Evolutionary conservation across 2,797 vertebrate genomes (phyloP), one percentile per base, ranked within the genome.

Genomic region (Urosaurus nigricauda): DNA sequence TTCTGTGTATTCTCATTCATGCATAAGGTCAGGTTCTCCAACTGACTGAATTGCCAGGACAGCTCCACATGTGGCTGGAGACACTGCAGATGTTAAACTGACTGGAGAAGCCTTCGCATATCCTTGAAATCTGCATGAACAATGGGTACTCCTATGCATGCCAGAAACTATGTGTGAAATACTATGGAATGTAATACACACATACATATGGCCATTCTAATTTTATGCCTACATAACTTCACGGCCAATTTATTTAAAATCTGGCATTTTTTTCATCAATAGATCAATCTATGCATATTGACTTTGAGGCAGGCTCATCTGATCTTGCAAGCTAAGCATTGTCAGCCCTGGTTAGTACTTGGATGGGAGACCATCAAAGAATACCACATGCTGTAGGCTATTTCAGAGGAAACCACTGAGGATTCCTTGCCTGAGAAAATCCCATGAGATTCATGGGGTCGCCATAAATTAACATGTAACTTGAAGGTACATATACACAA

Each of bases 11-110:
- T 71, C 83, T 35, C 19, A 51, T 26, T 29, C 77, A 21, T 29
- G 47, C 63, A 80, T 29, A 73, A 63, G 47, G 35, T 89, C 71
- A 83, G 75, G 73, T 43, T 86, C 79, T 75, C 43, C 37, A 68
- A 58, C 8, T 19, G 60, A 43, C 40, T 43, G 53, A 29, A 78
- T 78, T 86, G 79, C 40, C 29, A n/a, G 26, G 60, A 70, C n/a
- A 68, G 32, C 73, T 56, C n/a, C 60, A 56, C n/a, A 68, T 68
- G 47, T 8, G 63, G 37, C 37, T 32, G 12, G 75, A 81, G 83
- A 74, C 74, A 43, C 60, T 77, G 79, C 40, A 77, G 53, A 70
- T 40, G n/a, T 53, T 32, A 51, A 71, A 84, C 37, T 75, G 56
- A 74, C n/a, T 60, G 19, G 68, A 40, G 5, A 80, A 89, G 32